Conservation (phyloP, 2,888 invertebrate species). For the Gasteruption jaculator region DNA sequence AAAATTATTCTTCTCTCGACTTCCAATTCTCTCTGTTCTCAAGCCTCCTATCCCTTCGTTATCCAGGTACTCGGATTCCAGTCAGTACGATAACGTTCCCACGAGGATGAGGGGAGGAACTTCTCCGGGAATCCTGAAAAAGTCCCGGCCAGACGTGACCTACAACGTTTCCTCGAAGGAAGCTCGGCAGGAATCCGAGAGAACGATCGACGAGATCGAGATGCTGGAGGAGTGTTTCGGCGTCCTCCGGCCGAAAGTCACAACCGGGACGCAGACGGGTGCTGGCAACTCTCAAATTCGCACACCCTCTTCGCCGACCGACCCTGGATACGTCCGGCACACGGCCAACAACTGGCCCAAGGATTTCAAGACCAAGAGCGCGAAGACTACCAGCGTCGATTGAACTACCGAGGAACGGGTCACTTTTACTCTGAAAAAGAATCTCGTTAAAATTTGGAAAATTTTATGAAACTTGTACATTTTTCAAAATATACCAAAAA, state of each 20-base stretch:
- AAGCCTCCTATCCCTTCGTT: conserved; percentile 7
- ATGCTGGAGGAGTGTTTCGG: conserved; percentile 45
- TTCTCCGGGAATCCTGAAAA: conserved; percentile 39
- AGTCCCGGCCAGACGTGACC: conserved; percentile 40
- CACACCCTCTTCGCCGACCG: conserved; percentile 61
- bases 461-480: conserved; percentile 9
- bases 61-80: conserved; percentile 44
- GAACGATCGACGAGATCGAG: conserved; percentile 41
- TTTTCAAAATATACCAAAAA: conserved; percentile 20
- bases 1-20: not conserved
- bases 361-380: conserved; percentile 42
- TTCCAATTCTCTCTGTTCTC: too few relatives aligned
- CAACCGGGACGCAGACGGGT: conserved; percentile 38
- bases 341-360: conserved; percentile 65
- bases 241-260: conserved; percentile 36
- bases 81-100: conserved; percentile 49
- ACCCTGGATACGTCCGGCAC: conserved; percentile 71
- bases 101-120: conserved; percentile 37
- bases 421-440: conserved; percentile 5
- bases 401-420: not conserved
- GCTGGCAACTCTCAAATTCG: conserved; percentile 16
- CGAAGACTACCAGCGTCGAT: conserved; percentile 54
- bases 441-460: conserved; percentile 1
- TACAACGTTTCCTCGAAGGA: conserved; percentile 38
- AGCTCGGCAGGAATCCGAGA: conserved; percentile 27